These are phyloP conservation scores for Amblyteles armatorius DNA, from an alignment of 2,888 invertebrate species.

Conservation along the genomic window DNA sequence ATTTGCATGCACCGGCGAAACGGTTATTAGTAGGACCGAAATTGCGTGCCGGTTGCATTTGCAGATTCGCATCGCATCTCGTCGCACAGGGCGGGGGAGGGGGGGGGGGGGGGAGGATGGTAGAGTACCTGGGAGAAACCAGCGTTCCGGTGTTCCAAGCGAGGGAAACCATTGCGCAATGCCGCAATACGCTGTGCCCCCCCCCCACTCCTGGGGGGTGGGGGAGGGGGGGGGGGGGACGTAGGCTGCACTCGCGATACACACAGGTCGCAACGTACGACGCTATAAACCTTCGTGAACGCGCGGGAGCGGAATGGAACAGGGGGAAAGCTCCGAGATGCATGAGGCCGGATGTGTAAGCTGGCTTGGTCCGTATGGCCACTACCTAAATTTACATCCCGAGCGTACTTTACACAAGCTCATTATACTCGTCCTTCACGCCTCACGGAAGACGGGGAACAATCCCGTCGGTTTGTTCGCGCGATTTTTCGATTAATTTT, in stretches of 20 bases:
- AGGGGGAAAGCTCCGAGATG: background rate
- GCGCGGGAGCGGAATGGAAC: slow-evolving; percentile 17
- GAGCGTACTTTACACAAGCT: slow-evolving; percentile 10
- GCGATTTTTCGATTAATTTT: background rate
- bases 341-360: background rate
- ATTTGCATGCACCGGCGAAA: background rate
- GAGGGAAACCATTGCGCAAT: slow-evolving; percentile 14
- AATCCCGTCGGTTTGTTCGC: background rate
- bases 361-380: background rate
- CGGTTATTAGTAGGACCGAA: background rate
- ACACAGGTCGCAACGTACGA: slow-evolving; percentile 22
- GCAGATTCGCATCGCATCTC: slow-evolving; percentile 1
- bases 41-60: slow-evolving; percentile 5
- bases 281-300: slow-evolving; percentile 20
- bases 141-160: background rate
- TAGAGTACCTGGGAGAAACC: background rate
- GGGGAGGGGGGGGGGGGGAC: background rate
- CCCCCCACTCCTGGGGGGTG: background rate
- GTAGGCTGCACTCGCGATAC: background rate
- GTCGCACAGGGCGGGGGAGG: background rate
- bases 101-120: background rate
- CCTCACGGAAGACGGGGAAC: background rate
- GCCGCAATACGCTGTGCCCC: background rate
- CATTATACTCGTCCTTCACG: background rate
- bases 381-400: slow-evolving; percentile 23